These are phyloP conservation scores for Crepidodera aurea DNA, from an alignment of 2,888 invertebrate genomes.

Conservation along the genomic window DNA sequence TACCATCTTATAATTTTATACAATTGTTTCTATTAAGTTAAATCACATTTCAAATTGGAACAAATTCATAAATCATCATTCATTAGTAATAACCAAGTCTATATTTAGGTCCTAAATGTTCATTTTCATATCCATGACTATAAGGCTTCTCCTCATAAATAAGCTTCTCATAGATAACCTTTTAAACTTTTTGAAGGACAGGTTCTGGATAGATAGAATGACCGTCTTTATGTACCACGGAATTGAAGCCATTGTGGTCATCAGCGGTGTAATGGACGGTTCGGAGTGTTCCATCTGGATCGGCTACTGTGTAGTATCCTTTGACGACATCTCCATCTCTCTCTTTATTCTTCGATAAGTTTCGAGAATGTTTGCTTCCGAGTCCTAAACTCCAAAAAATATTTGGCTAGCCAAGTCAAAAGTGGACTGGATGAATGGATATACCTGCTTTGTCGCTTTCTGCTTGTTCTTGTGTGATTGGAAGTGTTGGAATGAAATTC, in stretches of 20 bases:
- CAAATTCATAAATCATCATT: background rate
- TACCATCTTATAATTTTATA: too few relatives aligned
- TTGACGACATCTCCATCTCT: constrained; percentile 67
- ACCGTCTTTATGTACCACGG: constrained; percentile 49
- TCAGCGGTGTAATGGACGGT: constrained; percentile 72
- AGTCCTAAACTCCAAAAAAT: too few relatives aligned
- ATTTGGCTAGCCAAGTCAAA: too few relatives aligned
- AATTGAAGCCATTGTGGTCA: constrained; percentile 67
- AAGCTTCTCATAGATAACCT: constrained; percentile 8
- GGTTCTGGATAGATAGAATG: constrained; percentile 40
- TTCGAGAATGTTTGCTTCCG: too few relatives aligned
- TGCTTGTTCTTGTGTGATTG: too few relatives aligned
- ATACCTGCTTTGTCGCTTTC: too few relatives aligned
- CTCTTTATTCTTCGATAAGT: too few relatives aligned
- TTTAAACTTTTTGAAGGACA: constrained; percentile 17
- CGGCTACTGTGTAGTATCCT: constrained; percentile 69
- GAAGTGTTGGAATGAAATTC: too few relatives aligned
- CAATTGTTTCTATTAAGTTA: too few relatives aligned
- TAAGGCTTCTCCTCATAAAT: constrained; percentile 7
- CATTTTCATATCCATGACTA: constrained; percentile 4
- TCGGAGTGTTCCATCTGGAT: constrained; percentile 69
- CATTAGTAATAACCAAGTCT: constrained; percentile 1
- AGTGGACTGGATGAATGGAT: too few relatives aligned
- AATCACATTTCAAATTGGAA: background rate
- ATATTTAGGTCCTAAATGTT: background rate